Base-by-base conservation (phyloP, 2,888 invertebrate genomes). In the Helleia helle region DNA sequence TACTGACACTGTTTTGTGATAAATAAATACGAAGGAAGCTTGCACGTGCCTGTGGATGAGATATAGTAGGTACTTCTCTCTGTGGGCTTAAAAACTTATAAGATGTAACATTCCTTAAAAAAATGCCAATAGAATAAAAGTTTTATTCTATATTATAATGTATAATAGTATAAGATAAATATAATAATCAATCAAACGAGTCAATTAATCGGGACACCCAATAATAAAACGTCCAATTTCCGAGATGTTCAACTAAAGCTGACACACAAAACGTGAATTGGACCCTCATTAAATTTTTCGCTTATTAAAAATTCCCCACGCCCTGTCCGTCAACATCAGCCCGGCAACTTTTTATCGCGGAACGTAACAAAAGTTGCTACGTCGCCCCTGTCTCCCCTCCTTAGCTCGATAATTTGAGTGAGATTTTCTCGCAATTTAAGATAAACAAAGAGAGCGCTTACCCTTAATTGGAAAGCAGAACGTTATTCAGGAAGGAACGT, bases 371-470 rank as follows among this genome's bases (percentile, higher is more conserved):
- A 80, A 80, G 79, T 77, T 79, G 71, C 69, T 28, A 56, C 63
- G 67, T 69, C 59, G 63, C 66, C 63, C 67, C 67, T 65, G 69
- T 70, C 74, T 71, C 77, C 77, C 70, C 76, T 74, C 73, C 76
- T 75, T 70, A 65, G 71, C 77, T 70, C 80, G 83, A 84, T 83
- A 83, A 84, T 84, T 84, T 81, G 84, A 84, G 84, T 83, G 83
- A 84, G 83, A 84, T 83, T 84, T 80, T 76, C 84, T 84, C 83
- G 81, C 84, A 83, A 81, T 83, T 83, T 83, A 83, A 84, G 83
- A 84, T 84, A 84, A 84, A 84, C 84, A 84, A 84, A 83, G 83
- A 76, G 83, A 76, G 71, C 79, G 80, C 80, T 83, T 81, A 83
- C 76, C 79, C 84, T 84, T 84, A 84, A 84, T 84, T 84, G 84